A percentile compares a stretch with the other conserved stretches of the same genome.
These are phyloP conservation scores for Parnassius smintheus DNA, from an alignment of 2,888 invertebrate species.

Conservation along the genomic window DNA sequence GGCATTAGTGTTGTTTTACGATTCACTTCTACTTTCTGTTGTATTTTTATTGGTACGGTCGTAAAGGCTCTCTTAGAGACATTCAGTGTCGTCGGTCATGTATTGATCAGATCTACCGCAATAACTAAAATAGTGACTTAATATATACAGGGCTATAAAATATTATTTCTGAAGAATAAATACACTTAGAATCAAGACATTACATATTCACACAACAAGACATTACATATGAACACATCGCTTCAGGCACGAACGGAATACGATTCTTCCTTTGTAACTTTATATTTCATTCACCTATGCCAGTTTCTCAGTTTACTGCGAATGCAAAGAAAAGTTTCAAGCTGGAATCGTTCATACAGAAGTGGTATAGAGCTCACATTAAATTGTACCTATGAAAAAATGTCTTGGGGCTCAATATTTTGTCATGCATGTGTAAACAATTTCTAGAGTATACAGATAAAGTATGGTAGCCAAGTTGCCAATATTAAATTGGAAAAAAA, in stretches of 20 bases:
- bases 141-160: slow-evolving; percentile 41
- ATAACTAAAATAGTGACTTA: slow-evolving; percentile 40
- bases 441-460: slow-evolving; percentile 6
- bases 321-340: slow-evolving; percentile 36
- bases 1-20: slow-evolving; percentile 75
- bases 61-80: slow-evolving; percentile 49
- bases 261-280: slow-evolving; percentile 67
- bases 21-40: slow-evolving; percentile 65
- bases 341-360: slow-evolving; percentile 44
- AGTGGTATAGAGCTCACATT: slow-evolving; percentile 49
- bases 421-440: slow-evolving; percentile 13
- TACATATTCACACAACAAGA: too few species aligned
- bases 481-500: slow-evolving; percentile 15
- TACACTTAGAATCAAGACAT: neutral
- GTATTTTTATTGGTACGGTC: slow-evolving; percentile 57
- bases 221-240: slow-evolving; percentile 39
- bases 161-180: neutral
- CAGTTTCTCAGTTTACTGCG: slow-evolving; percentile 45
- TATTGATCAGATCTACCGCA: slow-evolving; percentile 24
- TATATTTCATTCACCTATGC: slow-evolving; percentile 66
- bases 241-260: slow-evolving; percentile 59
- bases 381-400: neutral
- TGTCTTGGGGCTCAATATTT: slow-evolving; percentile 8
- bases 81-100: slow-evolving; percentile 20
- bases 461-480: slow-evolving; percentile 9